phyloP scores from a whole-genome alignment of 2,797 vertebrate genomes.

The Picus viridis region DNA sequence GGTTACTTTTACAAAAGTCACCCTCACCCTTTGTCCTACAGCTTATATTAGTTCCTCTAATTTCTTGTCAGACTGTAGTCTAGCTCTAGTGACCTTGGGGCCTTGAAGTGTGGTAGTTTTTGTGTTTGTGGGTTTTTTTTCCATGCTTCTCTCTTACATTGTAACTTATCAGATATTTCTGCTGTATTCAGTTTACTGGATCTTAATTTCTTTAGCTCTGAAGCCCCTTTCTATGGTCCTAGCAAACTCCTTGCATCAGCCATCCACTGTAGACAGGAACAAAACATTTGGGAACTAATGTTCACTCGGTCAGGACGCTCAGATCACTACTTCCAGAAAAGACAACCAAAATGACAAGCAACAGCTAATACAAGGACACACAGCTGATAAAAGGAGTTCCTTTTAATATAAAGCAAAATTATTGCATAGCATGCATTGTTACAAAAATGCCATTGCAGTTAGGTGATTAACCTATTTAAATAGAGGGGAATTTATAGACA shows the following conservation, averaged over 20 bases:
- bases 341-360: not conserved
- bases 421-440: not conserved
- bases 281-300: not conserved
- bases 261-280: not conserved
- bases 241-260: not conserved
- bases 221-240: not conserved
- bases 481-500: rapidly evolving
- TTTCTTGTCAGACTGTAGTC: not conserved
- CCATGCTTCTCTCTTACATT: not conserved
- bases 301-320: not conserved
- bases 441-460: not conserved
- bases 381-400: not conserved
- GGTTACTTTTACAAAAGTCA: conserved; percentile 11
- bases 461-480: not conserved
- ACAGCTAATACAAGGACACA: not conserved
- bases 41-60: conserved; percentile 6
- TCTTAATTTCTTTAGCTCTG: not conserved
- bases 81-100: not conserved
- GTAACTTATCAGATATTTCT: not conserved
- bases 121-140: not conserved
- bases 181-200: not conserved
- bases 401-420: not conserved
- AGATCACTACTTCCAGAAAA: not conserved
- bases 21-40: not conserved
- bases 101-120: not conserved